phyloP scores from a whole-genome alignment of 2,797 vertebrate species.

The Synanceia verrucosa region DNA sequence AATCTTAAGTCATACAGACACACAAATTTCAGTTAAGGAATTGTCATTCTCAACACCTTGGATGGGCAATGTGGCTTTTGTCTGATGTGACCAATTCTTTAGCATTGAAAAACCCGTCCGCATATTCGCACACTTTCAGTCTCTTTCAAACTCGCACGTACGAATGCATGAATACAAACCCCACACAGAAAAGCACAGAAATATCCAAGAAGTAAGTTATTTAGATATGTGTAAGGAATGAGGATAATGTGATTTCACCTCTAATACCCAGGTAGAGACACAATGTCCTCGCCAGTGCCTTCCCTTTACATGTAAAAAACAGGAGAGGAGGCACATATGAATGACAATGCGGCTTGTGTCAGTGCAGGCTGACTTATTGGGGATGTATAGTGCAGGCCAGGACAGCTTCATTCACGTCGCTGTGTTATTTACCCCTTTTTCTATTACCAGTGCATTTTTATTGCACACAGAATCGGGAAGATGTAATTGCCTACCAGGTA shows the following conservation, averaged over 20 bases:
- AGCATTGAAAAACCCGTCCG: constrained; percentile 37
- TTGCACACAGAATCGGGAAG: constrained; percentile 67
- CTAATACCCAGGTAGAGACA: constrained; percentile 70
- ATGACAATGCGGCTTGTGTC: constrained; percentile 75
- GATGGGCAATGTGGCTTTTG: constrained; percentile 37
- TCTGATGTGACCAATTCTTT: constrained; percentile 44
- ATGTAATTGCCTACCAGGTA: constrained; percentile 82
- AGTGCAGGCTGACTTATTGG: constrained; percentile 70
- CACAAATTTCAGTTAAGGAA: constrained; percentile 62
- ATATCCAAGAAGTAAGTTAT: constrained; percentile 63
- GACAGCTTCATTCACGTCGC: constrained; percentile 61
- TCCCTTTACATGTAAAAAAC: constrained; percentile 68
- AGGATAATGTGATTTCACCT: constrained; percentile 71
- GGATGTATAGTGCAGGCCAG: constrained; percentile 56
- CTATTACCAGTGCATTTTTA: constrained; percentile 76
- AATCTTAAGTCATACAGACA: constrained; percentile 24
- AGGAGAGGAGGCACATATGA: constrained; percentile 67
- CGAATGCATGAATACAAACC: constrained; percentile 31
- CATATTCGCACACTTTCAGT: constrained; percentile 26
- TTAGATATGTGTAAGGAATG: constrained; percentile 57
- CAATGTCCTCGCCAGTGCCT: constrained; percentile 59
- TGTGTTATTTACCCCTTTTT: constrained; percentile 75
- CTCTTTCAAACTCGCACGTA: constrained; percentile 19
- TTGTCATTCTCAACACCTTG: constrained; percentile 54
- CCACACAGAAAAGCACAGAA: constrained; percentile 20